phyloP scores from a whole-genome alignment of 2,888 invertebrate species.

The Sinelater perroti region DNA sequence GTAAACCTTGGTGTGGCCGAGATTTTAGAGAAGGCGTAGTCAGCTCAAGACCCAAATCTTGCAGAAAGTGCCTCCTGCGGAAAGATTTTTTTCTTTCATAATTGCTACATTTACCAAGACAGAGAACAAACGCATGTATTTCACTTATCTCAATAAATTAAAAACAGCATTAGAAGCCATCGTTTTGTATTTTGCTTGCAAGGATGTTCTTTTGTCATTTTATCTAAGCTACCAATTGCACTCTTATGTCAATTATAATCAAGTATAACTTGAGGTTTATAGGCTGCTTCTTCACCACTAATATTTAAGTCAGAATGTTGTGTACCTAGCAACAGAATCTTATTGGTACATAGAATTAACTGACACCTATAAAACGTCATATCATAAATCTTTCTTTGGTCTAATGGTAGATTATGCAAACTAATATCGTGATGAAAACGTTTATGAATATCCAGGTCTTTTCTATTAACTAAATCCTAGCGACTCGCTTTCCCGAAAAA shows the following conservation, averaged over 20 bases:
- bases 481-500: too few relatives aligned
- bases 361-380: neutral
- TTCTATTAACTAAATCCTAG: neutral
- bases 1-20: too few relatives aligned
- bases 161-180: conserved; percentile 8
- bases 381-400: neutral
- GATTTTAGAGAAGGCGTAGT: too few relatives aligned
- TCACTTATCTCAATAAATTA: conserved; percentile 4
- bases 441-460: neutral
- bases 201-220: conserved; percentile 6
- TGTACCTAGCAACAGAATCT: neutral
- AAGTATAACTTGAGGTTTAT: too few relatives aligned
- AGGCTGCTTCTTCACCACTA: neutral
- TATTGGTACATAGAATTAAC: neutral
- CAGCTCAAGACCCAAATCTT: too few relatives aligned
- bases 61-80: too few relatives aligned
- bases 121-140: too few relatives aligned
- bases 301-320: neutral
- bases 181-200: conserved; percentile 16
- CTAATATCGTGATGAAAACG: neutral
- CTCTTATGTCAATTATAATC: too few relatives aligned
- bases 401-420: neutral
- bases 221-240: conserved; percentile 14
- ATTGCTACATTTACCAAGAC: too few relatives aligned
- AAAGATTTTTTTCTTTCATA: too few relatives aligned